phyloP scores from a whole-genome alignment of 1,140 invertebrate species.

The Cotesia chilonis region DNA sequence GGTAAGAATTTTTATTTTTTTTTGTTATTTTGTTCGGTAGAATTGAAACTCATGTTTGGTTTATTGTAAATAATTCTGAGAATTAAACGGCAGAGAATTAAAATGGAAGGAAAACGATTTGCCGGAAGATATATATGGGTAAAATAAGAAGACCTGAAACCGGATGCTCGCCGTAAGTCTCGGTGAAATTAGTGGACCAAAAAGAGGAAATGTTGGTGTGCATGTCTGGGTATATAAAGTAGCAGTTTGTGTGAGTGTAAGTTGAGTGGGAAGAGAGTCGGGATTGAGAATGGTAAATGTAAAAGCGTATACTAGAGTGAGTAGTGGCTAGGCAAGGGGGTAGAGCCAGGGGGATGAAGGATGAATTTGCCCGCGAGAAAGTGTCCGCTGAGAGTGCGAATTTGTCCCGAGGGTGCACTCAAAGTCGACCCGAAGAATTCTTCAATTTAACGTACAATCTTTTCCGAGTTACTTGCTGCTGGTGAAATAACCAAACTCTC shows the following conservation, averaged over 20 bases:
- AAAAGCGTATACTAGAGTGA: slow-evolving; percentile 39
- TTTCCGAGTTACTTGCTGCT: too few relatives aligned
- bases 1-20: too few relatives aligned
- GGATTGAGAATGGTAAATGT: slow-evolving; percentile 15
- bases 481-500: too few relatives aligned
- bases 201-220: slow-evolving; percentile 1
- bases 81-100: too few relatives aligned
- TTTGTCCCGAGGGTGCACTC: slow-evolving; percentile 58
- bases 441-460: too few relatives aligned
- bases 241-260: too few relatives aligned
- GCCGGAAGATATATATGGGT: background rate
- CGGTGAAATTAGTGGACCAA: slow-evolving; percentile 53
- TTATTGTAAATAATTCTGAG: too few relatives aligned
- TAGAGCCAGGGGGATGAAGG: slow-evolving; percentile 27
- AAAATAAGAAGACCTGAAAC: background rate
- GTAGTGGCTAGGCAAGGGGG: slow-evolving; percentile 1
- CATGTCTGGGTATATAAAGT: too few relatives aligned
- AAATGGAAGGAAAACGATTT: slow-evolving; percentile 8
- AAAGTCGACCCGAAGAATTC: slow-evolving; percentile 23
- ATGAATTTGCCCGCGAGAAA: slow-evolving; percentile 38
- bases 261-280: too few relatives aligned
- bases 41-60: too few relatives aligned
- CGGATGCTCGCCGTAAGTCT: slow-evolving; percentile 24
- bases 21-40: too few relatives aligned
- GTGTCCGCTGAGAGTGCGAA: slow-evolving; percentile 51